phyloP scores from a whole-genome alignment of 2,888 invertebrate species.

The Hoplodrina ambigua region DNA sequence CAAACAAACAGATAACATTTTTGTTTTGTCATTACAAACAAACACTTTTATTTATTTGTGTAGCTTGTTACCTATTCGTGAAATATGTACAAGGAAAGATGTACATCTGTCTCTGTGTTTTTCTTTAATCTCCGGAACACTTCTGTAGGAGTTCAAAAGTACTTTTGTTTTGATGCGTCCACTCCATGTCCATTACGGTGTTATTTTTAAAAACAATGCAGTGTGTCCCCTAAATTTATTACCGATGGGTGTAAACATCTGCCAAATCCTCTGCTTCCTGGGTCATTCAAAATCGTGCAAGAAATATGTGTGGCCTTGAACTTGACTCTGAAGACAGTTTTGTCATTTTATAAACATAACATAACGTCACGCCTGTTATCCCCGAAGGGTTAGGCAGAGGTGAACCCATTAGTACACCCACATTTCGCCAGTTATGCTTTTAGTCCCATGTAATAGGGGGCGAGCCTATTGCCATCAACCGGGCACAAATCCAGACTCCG shows the following conservation, averaged over 20 bases:
- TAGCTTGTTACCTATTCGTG: constrained; percentile 1
- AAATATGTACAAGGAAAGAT: constrained; percentile 28
- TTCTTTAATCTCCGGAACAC: constrained; percentile 49
- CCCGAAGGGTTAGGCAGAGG: too few species aligned
- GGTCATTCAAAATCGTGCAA: background rate
- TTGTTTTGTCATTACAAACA: too few species aligned
- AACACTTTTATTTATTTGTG: too few species aligned
- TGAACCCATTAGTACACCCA: too few species aligned
- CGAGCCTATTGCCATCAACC: too few species aligned
- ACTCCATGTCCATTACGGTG: constrained; percentile 44
- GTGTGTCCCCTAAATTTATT: constrained; percentile 10
- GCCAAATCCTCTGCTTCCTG: constrained; percentile 32
- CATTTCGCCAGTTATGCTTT: too few species aligned
- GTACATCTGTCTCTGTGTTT: constrained; percentile 51
- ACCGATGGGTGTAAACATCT: constrained; percentile 28
- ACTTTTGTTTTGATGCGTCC: constrained; percentile 52
- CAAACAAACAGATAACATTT: too few species aligned
- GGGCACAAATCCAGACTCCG: too few species aligned
- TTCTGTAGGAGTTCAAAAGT: constrained; percentile 31
- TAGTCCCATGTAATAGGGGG: too few species aligned
- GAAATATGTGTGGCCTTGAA: background rate
- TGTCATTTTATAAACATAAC: background rate
- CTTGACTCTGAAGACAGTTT: background rate
- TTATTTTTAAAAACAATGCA: constrained; percentile 56
- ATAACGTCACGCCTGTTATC: too few species aligned